Conservation (phyloP, 2,888 invertebrate species). For the Empis livida region DNA sequence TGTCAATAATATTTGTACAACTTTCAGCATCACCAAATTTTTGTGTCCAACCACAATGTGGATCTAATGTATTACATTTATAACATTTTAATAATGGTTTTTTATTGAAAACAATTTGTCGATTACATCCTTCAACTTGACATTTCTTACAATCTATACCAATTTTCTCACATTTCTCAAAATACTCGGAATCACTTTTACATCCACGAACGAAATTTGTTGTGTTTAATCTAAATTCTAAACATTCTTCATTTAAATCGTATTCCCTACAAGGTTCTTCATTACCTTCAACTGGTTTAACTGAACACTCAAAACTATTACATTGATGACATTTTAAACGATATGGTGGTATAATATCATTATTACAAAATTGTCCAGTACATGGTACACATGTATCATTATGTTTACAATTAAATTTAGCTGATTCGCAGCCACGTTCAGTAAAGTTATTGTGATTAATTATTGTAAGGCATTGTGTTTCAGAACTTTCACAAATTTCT, state of each 20-base stretch:
- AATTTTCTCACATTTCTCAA: background rate
- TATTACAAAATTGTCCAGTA: conserved; percentile 22
- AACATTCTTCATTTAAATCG: conserved; percentile 15
- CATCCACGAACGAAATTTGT: conserved; percentile 22
- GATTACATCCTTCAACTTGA: background rate
- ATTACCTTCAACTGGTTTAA: conserved; percentile 1
- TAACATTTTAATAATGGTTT: conserved; percentile 2
- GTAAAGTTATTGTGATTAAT: conserved; percentile 18
- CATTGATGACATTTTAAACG: conserved; percentile 27
- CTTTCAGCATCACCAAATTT: background rate
- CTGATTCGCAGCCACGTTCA: conserved; percentile 21
- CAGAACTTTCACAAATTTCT: conserved; percentile 18
- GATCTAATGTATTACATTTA: background rate
- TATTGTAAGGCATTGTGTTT: conserved; percentile 18
- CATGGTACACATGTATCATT: conserved; percentile 18
- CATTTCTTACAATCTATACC: background rate
- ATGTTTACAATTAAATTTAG: conserved; percentile 15
- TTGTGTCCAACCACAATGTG: conserved; percentile 1
- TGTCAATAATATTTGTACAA: background rate
- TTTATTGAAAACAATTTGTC: background rate
- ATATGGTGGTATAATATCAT: conserved; percentile 19
- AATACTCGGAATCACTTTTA: conserved; percentile 14
- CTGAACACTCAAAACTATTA: conserved; percentile 9
- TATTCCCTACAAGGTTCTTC: background rate
- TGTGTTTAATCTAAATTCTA: conserved; percentile 18